A percentile compares a stretch with the other conserved stretches of the same genome.
phyloP scores from a whole-genome alignment of 2,113 vertebrate species.

The Silurus meridionalis region DNA sequence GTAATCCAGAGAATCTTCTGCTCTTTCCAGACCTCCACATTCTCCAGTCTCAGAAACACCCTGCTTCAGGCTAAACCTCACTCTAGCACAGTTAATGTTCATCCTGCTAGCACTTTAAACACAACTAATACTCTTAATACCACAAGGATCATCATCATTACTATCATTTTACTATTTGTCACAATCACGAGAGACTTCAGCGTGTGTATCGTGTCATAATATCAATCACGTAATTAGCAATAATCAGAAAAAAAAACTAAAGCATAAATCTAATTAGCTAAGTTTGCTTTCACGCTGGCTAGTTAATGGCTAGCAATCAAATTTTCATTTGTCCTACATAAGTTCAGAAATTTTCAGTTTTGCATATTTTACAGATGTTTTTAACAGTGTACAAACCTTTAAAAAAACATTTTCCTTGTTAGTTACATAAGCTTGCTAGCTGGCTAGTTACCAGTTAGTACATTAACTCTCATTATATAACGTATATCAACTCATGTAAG shows the following conservation, averaged over 20 bases:
- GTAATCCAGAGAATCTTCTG: slow-evolving; percentile 42
- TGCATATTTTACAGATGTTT: no score
- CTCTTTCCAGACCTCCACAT: slow-evolving; percentile 38
- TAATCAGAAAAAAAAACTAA: background rate
- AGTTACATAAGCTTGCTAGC: background rate
- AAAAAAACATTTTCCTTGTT: no score
- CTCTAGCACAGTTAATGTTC: background rate
- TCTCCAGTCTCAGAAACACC: slow-evolving; percentile 11
- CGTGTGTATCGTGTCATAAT: background rate
- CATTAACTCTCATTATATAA: background rate
- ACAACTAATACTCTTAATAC: background rate
- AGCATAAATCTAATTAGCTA: background rate
- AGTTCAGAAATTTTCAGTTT: no score
- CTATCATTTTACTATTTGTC: background rate
- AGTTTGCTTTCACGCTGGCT: background rate
- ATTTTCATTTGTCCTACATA: background rate
- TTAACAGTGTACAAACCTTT: no score
- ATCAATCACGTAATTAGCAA: background rate
- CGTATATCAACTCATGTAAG: background rate
- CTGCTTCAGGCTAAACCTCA: slow-evolving; percentile 8
- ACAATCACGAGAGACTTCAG: background rate
- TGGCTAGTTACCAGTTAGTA: background rate
- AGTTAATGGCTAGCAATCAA: background rate
- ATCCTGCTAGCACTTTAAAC: background rate
- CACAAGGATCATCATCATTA: background rate